phyloP scores from a whole-genome alignment of 2,797 vertebrate genomes.

The Lates japonicus region DNA sequence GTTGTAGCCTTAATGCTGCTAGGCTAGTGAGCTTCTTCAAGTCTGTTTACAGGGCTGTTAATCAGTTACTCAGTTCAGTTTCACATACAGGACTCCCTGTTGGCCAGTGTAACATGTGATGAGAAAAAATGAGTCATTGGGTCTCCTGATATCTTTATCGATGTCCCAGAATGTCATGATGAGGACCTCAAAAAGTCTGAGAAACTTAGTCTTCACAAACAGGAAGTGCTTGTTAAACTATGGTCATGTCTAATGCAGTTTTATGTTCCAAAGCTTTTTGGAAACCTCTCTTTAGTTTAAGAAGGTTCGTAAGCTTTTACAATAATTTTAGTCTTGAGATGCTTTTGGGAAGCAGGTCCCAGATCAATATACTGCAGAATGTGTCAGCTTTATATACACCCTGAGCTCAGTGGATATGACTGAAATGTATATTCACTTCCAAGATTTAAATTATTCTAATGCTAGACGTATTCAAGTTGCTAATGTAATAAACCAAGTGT shows the following conservation, averaged over 20 bases:
- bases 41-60: neutral
- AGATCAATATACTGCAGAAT: neutral
- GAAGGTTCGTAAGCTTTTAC: neutral
- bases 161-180: too few relatives aligned
- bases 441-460: neutral
- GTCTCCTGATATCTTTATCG: neutral
- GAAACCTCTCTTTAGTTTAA: neutral
- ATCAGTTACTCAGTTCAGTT: neutral
- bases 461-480: neutral
- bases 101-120: neutral
- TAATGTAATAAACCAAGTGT: neutral
- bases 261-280: neutral
- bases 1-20: neutral
- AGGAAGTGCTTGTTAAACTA: neutral
- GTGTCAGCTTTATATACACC: neutral
- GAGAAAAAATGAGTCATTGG: neutral
- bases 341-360: neutral
- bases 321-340: neutral
- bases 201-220: neutral
- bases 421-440: conserved; percentile 18
- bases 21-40: neutral
- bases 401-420: neutral
- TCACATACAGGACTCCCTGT: neutral
- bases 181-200: neutral
- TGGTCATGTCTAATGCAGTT: neutral